Conservation (phyloP, 1,140 invertebrate species). For the Cotesia vestalis region DNA sequence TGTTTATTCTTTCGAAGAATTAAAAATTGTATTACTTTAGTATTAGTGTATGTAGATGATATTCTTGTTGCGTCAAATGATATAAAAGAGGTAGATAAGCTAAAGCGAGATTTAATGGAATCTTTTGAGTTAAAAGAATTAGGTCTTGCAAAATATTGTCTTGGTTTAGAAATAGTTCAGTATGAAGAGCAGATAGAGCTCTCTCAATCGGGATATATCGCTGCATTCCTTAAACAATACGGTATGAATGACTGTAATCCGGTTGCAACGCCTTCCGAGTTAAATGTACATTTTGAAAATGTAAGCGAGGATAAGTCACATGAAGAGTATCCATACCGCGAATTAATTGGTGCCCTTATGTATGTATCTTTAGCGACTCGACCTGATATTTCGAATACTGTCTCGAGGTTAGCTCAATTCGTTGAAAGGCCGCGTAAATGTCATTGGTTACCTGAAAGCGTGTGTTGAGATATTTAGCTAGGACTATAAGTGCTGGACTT, state of each 20-base stretch:
- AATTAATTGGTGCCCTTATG: constrained; percentile 29
- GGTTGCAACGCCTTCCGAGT: constrained; percentile 33
- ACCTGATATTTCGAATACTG: constrained; percentile 16
- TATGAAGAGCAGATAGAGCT: constrained; percentile 19
- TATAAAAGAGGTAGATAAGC: constrained; percentile 86
- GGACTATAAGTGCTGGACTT: constrained; percentile 3
- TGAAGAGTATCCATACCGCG: constrained; percentile 38
- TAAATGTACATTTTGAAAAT: constrained; percentile 27
- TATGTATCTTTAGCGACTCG: neutral
- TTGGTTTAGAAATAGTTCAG: constrained; percentile 36
- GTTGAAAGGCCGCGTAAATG: neutral
- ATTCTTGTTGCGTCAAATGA: constrained; percentile 38
- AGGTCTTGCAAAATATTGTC: constrained; percentile 32
- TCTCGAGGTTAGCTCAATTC: neutral
- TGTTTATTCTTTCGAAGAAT: constrained; percentile 37
- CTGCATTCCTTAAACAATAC: constrained; percentile 32
- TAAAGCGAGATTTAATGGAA: constrained; percentile 88
- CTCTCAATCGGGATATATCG: constrained; percentile 35
- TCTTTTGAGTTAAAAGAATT: constrained; percentile 35
- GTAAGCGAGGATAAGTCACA: constrained; percentile 23
- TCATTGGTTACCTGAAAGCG: constrained; percentile 12
- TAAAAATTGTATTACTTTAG: constrained; percentile 32
- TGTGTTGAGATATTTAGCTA: constrained; percentile 12
- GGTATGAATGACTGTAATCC: constrained; percentile 37
- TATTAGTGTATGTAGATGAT: constrained; percentile 47